These are phyloP conservation scores for Harpegnathos saltator DNA, from an alignment of 1,140 invertebrate species.

Conservation along the genomic window DNA sequence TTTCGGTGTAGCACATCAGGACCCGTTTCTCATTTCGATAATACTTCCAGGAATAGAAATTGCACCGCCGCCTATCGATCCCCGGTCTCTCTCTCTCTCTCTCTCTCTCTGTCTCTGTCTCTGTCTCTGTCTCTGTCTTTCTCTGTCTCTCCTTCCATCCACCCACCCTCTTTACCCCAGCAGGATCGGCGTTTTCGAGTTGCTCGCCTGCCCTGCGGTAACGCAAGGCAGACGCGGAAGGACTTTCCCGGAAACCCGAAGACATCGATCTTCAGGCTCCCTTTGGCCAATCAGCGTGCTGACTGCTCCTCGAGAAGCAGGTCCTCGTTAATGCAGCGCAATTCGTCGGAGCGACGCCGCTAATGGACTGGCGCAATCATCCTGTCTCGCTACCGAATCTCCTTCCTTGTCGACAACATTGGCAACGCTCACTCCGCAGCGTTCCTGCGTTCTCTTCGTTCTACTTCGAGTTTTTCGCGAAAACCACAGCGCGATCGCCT, in stretches of 20 bases:
- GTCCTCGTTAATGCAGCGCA: constrained; percentile 76
- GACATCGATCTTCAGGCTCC: constrained; percentile 78
- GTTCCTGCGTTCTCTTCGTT: constrained; percentile 40
- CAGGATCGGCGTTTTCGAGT: constrained; percentile 68
- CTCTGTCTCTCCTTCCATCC: too few species aligned
- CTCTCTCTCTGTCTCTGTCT: too few species aligned
- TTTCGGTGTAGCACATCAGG: constrained; percentile 22
- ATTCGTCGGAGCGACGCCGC: constrained; percentile 77
- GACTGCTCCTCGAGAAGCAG: constrained; percentile 70
- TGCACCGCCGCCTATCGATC: constrained; percentile 37
- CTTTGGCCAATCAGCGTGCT: constrained; percentile 76
- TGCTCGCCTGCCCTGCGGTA: constrained; percentile 58
- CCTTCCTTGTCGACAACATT: constrained; percentile 55
- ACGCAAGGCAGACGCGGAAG: constrained; percentile 59
- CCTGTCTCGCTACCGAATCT: constrained; percentile 67
- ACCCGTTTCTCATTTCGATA: constrained; percentile 50
- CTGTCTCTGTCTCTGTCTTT: too few species aligned
- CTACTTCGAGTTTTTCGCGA: constrained; percentile 13
- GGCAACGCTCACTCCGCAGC: constrained; percentile 43
- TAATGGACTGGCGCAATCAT: constrained; percentile 82
- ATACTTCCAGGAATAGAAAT: constrained; percentile 50
- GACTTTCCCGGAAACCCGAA: constrained; percentile 69
- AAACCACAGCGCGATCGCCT: constrained; percentile 19
- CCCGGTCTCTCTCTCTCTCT: not conserved
- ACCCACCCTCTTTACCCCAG: not conserved